Conservation (phyloP, 1,140 invertebrate species). For the Drosophila santomea region DNA sequence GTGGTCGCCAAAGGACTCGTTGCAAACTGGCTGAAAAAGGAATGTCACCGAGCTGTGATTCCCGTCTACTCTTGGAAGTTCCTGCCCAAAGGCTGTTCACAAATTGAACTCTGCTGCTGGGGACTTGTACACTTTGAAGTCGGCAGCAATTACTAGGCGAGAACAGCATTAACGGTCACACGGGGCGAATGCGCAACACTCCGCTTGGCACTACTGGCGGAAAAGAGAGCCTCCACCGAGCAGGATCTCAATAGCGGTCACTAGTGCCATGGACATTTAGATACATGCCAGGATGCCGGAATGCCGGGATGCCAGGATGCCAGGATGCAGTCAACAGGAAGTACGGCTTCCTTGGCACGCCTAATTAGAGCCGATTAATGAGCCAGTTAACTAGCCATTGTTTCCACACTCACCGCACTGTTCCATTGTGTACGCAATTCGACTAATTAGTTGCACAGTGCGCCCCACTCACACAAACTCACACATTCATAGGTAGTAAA, state of each 20-base stretch:
- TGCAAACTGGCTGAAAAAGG: constrained; percentile 4
- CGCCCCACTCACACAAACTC: too few relatives aligned
- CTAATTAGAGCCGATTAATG: constrained; percentile 62
- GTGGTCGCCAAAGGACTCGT: constrained; percentile 5
- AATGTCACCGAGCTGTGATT: constrained; percentile 9
- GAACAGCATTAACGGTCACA: constrained; percentile 21
- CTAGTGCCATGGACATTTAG: constrained; percentile 11
- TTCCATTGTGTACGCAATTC: constrained; percentile 57
- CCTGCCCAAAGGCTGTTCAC: constrained; percentile 2
- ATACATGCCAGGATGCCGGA: constrained; percentile 10
- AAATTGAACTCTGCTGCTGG: constrained; percentile 6
- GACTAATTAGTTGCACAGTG: constrained; percentile 67
- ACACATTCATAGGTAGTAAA: not conserved
- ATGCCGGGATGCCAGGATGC: constrained; percentile 14
- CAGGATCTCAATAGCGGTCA: constrained; percentile 2
- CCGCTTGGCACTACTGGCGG: constrained; percentile 6
- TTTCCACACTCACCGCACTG: constrained; percentile 11
- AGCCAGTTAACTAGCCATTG: constrained; percentile 32
- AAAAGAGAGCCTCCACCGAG: not conserved
- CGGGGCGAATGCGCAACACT: constrained; percentile 9
- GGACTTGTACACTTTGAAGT: constrained; percentile 8
- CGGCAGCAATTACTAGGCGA: constrained; percentile 35
- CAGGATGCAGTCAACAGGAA: constrained; percentile 47
- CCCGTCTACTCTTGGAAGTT: not conserved
- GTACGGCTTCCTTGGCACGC: constrained; percentile 40